Evolutionary conservation across 2,113 vertebrate species (phyloP).

Genomic region (Steatornis caripensis): DNA sequence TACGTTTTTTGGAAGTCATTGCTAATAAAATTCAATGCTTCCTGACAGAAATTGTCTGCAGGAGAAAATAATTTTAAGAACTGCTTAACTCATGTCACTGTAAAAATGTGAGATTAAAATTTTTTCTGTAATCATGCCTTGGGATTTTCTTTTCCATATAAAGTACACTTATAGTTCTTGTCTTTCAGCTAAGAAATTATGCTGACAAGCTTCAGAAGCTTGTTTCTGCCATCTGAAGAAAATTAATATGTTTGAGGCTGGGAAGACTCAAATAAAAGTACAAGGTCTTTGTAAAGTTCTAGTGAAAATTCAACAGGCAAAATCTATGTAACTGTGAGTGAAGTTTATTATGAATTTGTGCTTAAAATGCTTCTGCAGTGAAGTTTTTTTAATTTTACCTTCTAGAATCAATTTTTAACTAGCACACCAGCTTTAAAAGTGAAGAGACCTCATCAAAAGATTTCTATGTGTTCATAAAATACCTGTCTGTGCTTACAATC

Average conservation of each 20-base stretch:
- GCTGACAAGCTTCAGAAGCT: neutral
- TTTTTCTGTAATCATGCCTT: neutral
- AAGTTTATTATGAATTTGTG: neutral
- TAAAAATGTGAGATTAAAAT: neutral
- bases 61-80: neutral
- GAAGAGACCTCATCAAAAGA: neutral
- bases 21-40: neutral
- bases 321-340: neutral
- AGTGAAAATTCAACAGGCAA: neutral
- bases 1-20: neutral
- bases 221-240: neutral
- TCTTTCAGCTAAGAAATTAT: neutral
- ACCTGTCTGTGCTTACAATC: neutral
- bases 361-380: neutral
- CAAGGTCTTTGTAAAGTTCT: neutral
- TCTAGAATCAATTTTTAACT: neutral
- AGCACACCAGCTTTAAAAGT: neutral
- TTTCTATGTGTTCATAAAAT: neutral
- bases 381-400: neutral
- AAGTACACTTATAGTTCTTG: neutral
- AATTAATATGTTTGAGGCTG: neutral
- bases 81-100: neutral
- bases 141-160: neutral
- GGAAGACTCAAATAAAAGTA: neutral
- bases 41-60: neutral